Evolutionary conservation across 2,113 vertebrate species (phyloP).

Genomic region (Varanus salvator): DNA sequence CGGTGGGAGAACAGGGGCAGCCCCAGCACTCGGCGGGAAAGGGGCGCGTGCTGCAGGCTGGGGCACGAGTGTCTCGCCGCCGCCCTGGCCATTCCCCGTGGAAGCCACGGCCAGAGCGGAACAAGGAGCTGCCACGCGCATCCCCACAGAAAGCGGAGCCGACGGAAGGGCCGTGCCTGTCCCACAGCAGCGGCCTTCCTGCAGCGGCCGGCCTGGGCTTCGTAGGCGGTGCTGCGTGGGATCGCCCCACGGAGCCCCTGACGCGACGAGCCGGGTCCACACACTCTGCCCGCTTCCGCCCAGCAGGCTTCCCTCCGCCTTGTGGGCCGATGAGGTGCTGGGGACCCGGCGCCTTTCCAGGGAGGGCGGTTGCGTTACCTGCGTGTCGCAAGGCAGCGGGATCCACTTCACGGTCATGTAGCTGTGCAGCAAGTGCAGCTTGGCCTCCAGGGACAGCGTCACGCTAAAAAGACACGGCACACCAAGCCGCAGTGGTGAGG

Average conservation of each 20-base stretch:
- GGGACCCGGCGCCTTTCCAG: background rate
- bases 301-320: background rate
- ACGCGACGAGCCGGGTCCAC: too few relatives aligned
- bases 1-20: background rate
- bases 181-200: too few relatives aligned
- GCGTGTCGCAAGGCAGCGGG: slow-evolving; percentile 89
- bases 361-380: slow-evolving; percentile 59
- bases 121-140: too few relatives aligned
- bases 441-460: slow-evolving; percentile 92
- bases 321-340: background rate
- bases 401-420: slow-evolving; percentile 97
- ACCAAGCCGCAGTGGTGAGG: background rate
- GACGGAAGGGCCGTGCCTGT: too few relatives aligned
- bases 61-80: too few relatives aligned
- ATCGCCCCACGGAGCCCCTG: too few relatives aligned
- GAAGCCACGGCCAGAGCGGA: too few relatives aligned
- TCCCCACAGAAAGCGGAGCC: too few relatives aligned
- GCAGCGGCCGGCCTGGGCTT: too few relatives aligned
- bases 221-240: too few relatives aligned
- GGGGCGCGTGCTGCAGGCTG: too few relatives aligned
- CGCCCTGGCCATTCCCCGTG: too few relatives aligned
- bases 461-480: slow-evolving; percentile 75
- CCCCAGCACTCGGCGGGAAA: background rate
- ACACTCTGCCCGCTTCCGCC: background rate
- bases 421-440: slow-evolving; percentile 92